These are phyloP conservation scores for Drosophila suzukii DNA, from an alignment of 1,140 invertebrate species.

Conservation along the genomic window DNA sequence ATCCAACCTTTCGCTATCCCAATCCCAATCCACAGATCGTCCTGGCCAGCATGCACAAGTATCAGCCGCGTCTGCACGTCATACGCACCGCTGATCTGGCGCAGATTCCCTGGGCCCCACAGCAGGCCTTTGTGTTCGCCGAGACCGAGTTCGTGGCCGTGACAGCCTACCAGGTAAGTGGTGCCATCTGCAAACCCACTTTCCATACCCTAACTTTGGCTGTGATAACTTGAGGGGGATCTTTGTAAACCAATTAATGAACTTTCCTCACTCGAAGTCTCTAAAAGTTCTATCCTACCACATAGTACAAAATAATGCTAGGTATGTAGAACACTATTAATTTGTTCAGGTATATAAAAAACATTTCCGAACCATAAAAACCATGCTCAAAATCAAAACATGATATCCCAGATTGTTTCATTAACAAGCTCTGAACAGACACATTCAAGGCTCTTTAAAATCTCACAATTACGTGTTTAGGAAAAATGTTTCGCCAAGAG, in stretches of 20 bases:
- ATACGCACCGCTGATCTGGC: slow-evolving; percentile 89
- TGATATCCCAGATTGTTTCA: not conserved
- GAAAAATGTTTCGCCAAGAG: slow-evolving; percentile 9
- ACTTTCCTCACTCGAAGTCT: not conserved
- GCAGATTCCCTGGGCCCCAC: slow-evolving; percentile 87
- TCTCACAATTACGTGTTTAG: not conserved
- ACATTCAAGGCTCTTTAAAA: not conserved
- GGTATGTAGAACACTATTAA: too few relatives aligned
- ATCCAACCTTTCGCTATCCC: not conserved
- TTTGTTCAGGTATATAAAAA: too few relatives aligned
- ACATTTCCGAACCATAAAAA: not conserved
- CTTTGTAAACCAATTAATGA: not conserved
- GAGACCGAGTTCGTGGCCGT: slow-evolving; percentile 96
- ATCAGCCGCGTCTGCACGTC: slow-evolving; percentile 93
- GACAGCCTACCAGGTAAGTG: slow-evolving; percentile 93
- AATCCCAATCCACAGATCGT: slow-evolving; percentile 88
- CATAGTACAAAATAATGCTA: too few relatives aligned
- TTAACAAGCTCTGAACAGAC: not conserved
- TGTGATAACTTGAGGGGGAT: not conserved
- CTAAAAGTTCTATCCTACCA: too few relatives aligned
- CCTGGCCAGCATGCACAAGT: slow-evolving; percentile 97
- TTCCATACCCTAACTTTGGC: not conserved
- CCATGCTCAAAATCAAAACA: not conserved
- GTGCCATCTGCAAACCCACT: slow-evolving; percentile 3
- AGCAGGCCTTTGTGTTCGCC: slow-evolving; percentile 89